Evolutionary conservation across 1,140 invertebrate genomes (phyloP).

Genomic region (Aphelenchoides avenae): DNA sequence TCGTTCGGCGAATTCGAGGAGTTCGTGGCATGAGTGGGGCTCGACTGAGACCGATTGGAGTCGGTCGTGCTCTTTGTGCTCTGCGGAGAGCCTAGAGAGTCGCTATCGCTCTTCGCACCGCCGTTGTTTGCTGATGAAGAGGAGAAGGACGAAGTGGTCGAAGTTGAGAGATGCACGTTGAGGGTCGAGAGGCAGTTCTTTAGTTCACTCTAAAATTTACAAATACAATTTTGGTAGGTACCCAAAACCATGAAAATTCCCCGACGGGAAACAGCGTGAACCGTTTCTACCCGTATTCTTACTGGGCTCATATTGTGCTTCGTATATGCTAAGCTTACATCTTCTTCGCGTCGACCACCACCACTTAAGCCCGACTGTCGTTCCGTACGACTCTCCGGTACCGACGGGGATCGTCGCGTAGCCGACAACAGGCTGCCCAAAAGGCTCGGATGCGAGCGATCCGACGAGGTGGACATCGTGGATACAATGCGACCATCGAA

Average conservation of each 20-base stretch:
- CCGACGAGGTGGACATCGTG: too few relatives aligned
- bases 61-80: constrained; percentile 16
- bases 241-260: constrained; percentile 9
- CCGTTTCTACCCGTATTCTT: too few relatives aligned
- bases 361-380: constrained; percentile 40
- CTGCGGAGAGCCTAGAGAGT: constrained; percentile 19
- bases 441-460: too few relatives aligned
- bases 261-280: too few relatives aligned
- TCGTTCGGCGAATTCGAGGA: too few relatives aligned
- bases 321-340: too few relatives aligned
- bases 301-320: too few relatives aligned
- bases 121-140: too few relatives aligned
- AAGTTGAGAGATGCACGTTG: constrained; percentile 7
- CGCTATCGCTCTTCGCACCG: constrained; percentile 27
- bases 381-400: constrained; percentile 54
- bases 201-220: too few relatives aligned
- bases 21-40: constrained; percentile 4
- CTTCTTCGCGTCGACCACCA: too few relatives aligned
- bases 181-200: constrained; percentile 11
- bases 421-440: constrained; percentile 35
- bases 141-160: constrained; percentile 19
- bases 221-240: too few relatives aligned
- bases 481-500: constrained; percentile 36
- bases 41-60: constrained; percentile 7
- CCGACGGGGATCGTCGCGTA: constrained; percentile 39